Evolutionary conservation across 2,797 vertebrate species (phyloP).

Genomic region (Carcharodon carcharias): DNA sequence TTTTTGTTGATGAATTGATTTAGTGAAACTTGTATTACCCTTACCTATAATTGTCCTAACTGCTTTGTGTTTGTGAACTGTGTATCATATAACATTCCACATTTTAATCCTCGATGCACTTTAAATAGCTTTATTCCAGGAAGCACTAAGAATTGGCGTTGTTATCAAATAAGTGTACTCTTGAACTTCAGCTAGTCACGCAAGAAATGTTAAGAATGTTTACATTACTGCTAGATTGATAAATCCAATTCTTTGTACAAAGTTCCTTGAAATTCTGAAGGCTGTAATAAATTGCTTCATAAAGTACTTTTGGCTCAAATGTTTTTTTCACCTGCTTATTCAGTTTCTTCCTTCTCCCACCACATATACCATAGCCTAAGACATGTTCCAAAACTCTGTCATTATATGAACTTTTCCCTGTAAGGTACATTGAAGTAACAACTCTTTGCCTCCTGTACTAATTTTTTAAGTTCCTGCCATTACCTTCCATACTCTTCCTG

Average conservation of each 20-base stretch:
- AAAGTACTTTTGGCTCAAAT: conserved; percentile 3
- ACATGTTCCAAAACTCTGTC: background rate
- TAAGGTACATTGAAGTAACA: background rate
- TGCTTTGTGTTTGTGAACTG: background rate
- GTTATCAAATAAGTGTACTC: background rate
- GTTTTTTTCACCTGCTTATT: background rate
- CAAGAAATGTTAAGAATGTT: background rate
- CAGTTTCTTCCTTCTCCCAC: background rate
- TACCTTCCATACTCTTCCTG: too few relatives aligned
- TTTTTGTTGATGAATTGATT: background rate
- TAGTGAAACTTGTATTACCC: background rate
- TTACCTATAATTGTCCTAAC: background rate
- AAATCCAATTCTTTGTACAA: background rate
- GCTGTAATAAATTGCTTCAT: background rate
- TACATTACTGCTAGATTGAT: background rate
- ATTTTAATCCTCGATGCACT: conserved; percentile 13
- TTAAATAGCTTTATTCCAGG: conserved; percentile 18
- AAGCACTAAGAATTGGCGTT: background rate
- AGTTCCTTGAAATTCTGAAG: background rate
- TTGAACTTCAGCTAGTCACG: background rate
- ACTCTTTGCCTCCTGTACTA: too few relatives aligned
- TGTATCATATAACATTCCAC: background rate
- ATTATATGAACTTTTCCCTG: background rate
- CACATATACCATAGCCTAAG: background rate
- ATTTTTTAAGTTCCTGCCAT: too few relatives aligned